Evolutionary conservation across 2,113 vertebrate species (phyloP).

Genomic region (Prionailurus viverrinus): DNA sequence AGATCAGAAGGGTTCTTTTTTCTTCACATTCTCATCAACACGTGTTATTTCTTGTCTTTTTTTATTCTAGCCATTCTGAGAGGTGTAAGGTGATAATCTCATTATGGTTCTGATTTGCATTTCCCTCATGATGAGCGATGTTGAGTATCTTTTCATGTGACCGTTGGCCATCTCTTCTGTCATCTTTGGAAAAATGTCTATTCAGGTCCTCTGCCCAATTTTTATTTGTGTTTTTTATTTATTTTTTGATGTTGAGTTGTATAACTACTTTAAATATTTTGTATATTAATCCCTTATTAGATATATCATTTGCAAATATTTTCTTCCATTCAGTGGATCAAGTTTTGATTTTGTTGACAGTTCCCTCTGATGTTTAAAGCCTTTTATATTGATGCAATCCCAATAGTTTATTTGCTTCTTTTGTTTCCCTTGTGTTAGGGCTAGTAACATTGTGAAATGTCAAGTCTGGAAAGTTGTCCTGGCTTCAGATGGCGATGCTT

Average conservation of each 20-base stretch:
- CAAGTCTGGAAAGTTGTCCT: not conserved
- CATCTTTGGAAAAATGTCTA: not conserved
- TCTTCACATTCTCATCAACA: not conserved
- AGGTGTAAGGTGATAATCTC: not conserved
- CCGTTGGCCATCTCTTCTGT: not conserved
- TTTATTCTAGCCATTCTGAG: not conserved
- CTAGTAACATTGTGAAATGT: not conserved
- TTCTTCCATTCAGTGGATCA: not conserved
- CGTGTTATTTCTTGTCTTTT: not conserved
- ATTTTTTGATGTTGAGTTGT: not conserved
- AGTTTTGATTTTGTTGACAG: not conserved
- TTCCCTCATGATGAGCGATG: not conserved
- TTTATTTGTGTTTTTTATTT: not conserved
- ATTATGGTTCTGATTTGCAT: not conserved
- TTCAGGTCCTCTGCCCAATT: not conserved
- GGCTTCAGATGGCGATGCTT: not conserved
- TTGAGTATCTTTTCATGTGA: not conserved
- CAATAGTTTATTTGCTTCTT: not conserved
- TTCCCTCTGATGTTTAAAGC: not conserved
- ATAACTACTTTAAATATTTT: not conserved
- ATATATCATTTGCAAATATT: not conserved
- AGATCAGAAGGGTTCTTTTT: not conserved
- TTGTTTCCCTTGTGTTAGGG: not conserved
- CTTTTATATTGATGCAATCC: not conserved
- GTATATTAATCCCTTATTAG: not conserved